Conservation (phyloP, 37 sponge, comb jelly and placozoan species). For the Corticium candelabrum region DNA sequence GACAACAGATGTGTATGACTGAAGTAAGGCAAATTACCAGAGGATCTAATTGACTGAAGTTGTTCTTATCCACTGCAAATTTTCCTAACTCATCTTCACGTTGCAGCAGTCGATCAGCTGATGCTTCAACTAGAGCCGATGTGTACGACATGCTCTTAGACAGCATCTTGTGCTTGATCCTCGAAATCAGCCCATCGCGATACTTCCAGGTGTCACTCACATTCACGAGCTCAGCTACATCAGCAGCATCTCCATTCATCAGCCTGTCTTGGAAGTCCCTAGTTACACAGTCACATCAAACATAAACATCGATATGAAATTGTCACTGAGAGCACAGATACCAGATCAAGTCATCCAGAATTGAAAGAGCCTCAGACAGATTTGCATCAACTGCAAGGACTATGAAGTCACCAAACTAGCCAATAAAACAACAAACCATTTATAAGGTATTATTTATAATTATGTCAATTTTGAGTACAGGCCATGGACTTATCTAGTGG, state of each 20-base stretch:
- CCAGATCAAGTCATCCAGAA: no score
- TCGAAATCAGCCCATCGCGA: no score
- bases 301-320: no score
- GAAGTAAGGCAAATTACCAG: no score
- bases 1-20: no score
- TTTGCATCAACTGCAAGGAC: conserved; percentile 38
- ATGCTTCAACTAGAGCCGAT: neutral
- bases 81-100: neutral
- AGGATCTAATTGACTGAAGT: no score
- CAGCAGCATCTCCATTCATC: neutral
- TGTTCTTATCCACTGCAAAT: no score
- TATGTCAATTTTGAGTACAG: neutral
- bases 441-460: neutral
- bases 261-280: neutral
- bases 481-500: no score
- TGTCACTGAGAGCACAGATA: no score
- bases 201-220: no score
- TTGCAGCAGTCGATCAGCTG: neutral
- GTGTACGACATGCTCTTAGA: neutral
- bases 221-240: neutral
- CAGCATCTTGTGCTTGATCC: neutral
- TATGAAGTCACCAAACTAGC: conserved; percentile 56
- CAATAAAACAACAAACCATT: neutral
- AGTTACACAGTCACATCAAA: neutral
- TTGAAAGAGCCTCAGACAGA: conserved; percentile 10